A percentile compares a stretch with the other conserved stretches of the same genome.
phyloP scores from a whole-genome alignment of 2,888 invertebrate genomes.

The Argyra leucocephala region DNA sequence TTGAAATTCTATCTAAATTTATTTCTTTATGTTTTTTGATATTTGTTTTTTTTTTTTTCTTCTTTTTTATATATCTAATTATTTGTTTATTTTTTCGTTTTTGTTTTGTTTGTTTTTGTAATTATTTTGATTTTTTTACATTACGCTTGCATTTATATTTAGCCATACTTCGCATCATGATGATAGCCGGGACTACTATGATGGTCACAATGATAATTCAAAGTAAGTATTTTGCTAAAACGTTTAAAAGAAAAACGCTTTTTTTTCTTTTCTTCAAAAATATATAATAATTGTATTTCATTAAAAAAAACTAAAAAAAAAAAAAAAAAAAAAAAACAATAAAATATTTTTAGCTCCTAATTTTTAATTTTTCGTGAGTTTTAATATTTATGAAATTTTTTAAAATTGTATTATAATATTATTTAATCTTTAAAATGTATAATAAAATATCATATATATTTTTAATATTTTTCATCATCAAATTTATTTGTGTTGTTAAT shows the following conservation, averaged over 20 bases:
- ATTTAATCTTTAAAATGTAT: too few relatives aligned
- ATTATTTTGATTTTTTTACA: conserved; percentile 23
- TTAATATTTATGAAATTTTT: too few relatives aligned
- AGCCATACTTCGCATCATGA: conserved; percentile 33
- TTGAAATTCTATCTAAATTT: too few relatives aligned
- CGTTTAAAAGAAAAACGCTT: neutral
- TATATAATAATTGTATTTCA: too few relatives aligned
- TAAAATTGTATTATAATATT: too few relatives aligned
- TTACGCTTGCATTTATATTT: conserved; percentile 31
- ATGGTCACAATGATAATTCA: conserved; percentile 32
- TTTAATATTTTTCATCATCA: too few relatives aligned
- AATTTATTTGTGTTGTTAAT: too few relatives aligned
- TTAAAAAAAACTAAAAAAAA: too few relatives aligned
- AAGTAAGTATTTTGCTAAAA: conserved; percentile 28
- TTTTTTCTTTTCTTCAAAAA: conserved; percentile 16
- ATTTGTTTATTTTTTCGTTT: conserved; percentile 9
- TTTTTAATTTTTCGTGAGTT: too few relatives aligned
- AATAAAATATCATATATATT: too few relatives aligned
- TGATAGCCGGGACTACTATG: conserved; percentile 32
- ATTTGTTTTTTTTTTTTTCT: conserved; percentile 9
- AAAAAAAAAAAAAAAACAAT: too few relatives aligned
- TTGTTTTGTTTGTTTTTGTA: conserved; percentile 20
- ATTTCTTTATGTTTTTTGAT: neutral
- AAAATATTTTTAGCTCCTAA: too few relatives aligned
- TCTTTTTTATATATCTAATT: conserved; percentile 2